Evolutionary conservation across 2,113 vertebrate species (phyloP).

Genomic region (Arizona elegans): DNA sequence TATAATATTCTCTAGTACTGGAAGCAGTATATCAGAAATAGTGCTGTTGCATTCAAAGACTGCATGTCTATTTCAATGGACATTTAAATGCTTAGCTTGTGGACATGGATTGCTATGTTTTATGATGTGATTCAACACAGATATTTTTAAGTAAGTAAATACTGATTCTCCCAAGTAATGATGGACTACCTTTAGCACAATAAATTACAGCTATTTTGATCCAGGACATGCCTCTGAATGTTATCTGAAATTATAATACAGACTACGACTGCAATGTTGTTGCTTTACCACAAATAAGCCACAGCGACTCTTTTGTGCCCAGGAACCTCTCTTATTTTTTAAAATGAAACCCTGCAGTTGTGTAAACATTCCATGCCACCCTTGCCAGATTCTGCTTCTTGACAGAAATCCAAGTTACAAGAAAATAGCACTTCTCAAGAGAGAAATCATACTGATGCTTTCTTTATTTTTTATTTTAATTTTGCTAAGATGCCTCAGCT

Average conservation of each 20-base stretch:
- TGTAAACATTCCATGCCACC: background rate
- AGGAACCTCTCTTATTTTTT: background rate
- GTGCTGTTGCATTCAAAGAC: background rate
- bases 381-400: conserved; percentile 7
- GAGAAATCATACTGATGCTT: conserved; percentile 33
- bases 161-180: background rate
- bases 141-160: background rate
- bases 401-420: conserved; percentile 26
- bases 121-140: background rate
- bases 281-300: background rate
- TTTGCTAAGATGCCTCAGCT: conserved; percentile 47
- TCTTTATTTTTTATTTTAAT: conserved; percentile 24
- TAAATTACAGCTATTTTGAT: background rate
- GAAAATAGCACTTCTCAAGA: conserved; percentile 18
- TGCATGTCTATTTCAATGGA: background rate
- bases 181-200: background rate
- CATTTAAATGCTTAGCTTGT: background rate
- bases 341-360: background rate
- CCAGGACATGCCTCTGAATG: background rate
- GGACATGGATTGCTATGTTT: background rate
- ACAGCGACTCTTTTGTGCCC: background rate
- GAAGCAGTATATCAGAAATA: background rate
- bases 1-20: background rate
- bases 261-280: background rate
- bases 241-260: background rate